phyloP scores from a whole-genome alignment of 53 echinoderm and acorn worm species.

The Paracentrotus lividus region DNA sequence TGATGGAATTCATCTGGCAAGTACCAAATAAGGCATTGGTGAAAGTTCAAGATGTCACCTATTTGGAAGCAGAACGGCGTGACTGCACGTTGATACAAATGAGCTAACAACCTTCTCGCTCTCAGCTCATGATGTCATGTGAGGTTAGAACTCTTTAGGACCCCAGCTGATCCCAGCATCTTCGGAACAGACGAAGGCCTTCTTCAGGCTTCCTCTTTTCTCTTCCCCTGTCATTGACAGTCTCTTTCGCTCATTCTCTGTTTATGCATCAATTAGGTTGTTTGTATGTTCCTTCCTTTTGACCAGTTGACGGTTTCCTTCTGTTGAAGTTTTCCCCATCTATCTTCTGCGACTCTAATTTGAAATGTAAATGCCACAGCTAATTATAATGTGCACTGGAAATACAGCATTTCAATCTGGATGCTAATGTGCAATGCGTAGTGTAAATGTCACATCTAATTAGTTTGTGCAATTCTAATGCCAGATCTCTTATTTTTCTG shows the following conservation, averaged over 20 bases:
- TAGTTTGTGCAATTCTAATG: too few relatives aligned
- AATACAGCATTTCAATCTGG: too few relatives aligned
- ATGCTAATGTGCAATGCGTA: too few relatives aligned
- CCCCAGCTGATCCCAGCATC: conserved; percentile 24
- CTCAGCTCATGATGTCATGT: conserved; percentile 29
- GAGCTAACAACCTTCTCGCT: too few relatives aligned
- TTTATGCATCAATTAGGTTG: not conserved
- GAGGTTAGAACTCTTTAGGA: conserved; percentile 38
- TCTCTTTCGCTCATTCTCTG: not conserved
- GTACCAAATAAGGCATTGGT: conserved; percentile 40
- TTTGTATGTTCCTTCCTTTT: not conserved
- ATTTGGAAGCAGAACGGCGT: too few relatives aligned
- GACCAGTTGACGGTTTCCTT: not conserved
- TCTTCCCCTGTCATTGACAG: not conserved
- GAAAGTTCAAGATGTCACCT: conserved; percentile 23
- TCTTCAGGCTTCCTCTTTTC: conserved; percentile 8
- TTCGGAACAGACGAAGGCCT: not conserved
- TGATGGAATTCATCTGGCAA: not conserved
- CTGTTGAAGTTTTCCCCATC: not conserved
- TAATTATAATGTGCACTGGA: not conserved
- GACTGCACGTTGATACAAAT: too few relatives aligned
- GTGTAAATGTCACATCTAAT: too few relatives aligned
- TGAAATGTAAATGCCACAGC: not conserved
- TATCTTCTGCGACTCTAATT: not conserved
- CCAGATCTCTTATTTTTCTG: too few relatives aligned